Percentiles rank a stretch among this genome's conserved stretches.
Evolutionary conservation across 2,797 vertebrate species (phyloP).

Genomic region (Leptoclinus maculatus): DNA sequence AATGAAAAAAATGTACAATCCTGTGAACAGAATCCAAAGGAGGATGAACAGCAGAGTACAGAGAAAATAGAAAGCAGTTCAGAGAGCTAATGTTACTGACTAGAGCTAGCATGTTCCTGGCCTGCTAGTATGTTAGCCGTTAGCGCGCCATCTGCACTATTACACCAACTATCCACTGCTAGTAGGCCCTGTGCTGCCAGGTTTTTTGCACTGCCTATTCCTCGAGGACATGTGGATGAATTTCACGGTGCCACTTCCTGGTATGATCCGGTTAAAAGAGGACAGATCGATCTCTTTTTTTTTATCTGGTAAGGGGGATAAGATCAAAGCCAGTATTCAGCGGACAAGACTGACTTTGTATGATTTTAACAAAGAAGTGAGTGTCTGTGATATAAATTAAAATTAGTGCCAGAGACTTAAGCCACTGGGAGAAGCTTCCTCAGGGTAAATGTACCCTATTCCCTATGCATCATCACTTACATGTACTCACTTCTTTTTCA

Average conservation of each 20-base stretch:
- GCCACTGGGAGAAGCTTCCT: background rate
- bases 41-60: background rate
- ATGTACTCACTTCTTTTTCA: background rate
- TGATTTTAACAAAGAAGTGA: background rate
- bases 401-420: slow-evolving; percentile 2
- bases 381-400: background rate
- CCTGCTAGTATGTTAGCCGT: background rate
- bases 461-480: background rate
- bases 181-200: background rate
- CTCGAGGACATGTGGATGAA: background rate
- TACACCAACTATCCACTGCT: background rate
- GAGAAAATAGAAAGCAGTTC: background rate
- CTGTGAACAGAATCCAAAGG: background rate
- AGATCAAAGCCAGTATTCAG: background rate
- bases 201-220: background rate
- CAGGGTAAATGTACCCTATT: background rate
- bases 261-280: background rate
- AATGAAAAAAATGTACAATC: background rate
- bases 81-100: background rate
- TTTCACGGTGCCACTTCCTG: background rate
- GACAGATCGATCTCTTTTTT: background rate
- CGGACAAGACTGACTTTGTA: background rate
- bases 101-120: background rate
- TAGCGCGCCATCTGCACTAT: background rate
- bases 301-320: background rate